A percentile compares a stretch with the other conserved stretches of the same genome.
phyloP scores from a whole-genome alignment of 2,113 vertebrate genomes.

The Athene cunicularia region DNA sequence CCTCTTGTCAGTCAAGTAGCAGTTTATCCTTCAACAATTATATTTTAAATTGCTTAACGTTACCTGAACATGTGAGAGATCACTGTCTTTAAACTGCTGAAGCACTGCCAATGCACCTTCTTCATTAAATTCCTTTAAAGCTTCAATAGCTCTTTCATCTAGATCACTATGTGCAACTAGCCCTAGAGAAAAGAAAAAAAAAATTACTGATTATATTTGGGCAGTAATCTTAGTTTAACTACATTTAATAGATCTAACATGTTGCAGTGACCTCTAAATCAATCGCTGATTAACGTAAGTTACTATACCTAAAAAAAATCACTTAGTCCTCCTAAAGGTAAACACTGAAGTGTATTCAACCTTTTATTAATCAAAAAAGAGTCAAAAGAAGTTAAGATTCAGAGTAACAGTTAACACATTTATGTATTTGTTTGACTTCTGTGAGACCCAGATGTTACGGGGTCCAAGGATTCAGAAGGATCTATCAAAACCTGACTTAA shows the following conservation, averaged over 20 bases:
- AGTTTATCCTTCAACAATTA: neutral
- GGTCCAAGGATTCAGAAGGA: neutral
- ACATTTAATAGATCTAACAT: neutral
- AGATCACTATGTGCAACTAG: slow-evolving; percentile 97
- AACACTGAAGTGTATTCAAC: neutral
- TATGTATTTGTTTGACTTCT: neutral
- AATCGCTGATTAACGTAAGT: neutral
- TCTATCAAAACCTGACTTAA: neutral
- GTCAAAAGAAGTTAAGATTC: neutral
- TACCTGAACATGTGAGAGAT: slow-evolving; percentile 98
- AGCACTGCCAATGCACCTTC: slow-evolving; percentile 96
- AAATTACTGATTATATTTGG: neutral
- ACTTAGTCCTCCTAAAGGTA: neutral
- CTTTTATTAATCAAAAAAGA: neutral
- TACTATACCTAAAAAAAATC: neutral
- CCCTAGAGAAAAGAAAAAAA: slow-evolving; percentile 75
- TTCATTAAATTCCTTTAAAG: slow-evolving; percentile 98
- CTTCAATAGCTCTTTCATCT: slow-evolving; percentile 96
- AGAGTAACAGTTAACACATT: neutral
- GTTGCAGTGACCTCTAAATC: neutral
- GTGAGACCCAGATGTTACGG: neutral
- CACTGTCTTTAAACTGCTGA: slow-evolving; percentile 98
- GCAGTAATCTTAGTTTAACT: neutral
- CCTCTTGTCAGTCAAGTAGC: neutral
- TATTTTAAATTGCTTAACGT: slow-evolving; percentile 6